phyloP scores from a whole-genome alignment of 2,113 vertebrate species.

The Paraplagusia blochii region DNA sequence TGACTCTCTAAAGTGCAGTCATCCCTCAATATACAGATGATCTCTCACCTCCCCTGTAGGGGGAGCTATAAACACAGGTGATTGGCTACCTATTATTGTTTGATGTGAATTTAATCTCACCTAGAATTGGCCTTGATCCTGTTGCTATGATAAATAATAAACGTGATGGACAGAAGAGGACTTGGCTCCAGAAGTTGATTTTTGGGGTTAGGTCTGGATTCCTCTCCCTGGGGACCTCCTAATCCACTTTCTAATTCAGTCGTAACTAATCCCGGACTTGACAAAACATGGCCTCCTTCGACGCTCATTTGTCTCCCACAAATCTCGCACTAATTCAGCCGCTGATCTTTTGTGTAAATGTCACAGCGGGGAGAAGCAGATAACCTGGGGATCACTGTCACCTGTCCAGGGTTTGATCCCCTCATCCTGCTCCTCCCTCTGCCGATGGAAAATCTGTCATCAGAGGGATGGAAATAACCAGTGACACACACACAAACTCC shows the following conservation, averaged over 20 bases:
- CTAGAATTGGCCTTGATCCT: too few relatives aligned
- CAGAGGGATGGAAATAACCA: conserved; percentile 54
- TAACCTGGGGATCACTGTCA: conserved; percentile 48
- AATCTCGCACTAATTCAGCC: conserved; percentile 17
- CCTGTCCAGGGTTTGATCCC: conserved; percentile 44
- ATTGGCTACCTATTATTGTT: too few relatives aligned
- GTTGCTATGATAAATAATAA: too few relatives aligned
- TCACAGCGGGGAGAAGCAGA: conserved; percentile 15
- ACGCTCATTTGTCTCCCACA: conserved; percentile 3
- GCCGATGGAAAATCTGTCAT: conserved; percentile 36
- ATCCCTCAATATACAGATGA: too few relatives aligned
- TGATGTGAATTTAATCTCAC: too few relatives aligned
- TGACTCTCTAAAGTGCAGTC: too few relatives aligned
- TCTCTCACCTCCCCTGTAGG: too few relatives aligned
- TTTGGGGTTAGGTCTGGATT: background rate
- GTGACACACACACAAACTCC: conserved; percentile 8
- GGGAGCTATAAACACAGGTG: too few relatives aligned
- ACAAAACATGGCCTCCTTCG: conserved; percentile 1
- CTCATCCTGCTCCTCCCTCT: background rate
- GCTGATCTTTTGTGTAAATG: conserved; percentile 18
- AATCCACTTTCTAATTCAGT: conserved; percentile 21
- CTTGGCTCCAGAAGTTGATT: too few relatives aligned
- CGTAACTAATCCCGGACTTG: conserved; percentile 20
- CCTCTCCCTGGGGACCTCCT: background rate
- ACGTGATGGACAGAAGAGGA: too few relatives aligned